Evolutionary conservation across 1,140 invertebrate species (phyloP).

Genomic region (Diabrotica undecimpunctata): DNA sequence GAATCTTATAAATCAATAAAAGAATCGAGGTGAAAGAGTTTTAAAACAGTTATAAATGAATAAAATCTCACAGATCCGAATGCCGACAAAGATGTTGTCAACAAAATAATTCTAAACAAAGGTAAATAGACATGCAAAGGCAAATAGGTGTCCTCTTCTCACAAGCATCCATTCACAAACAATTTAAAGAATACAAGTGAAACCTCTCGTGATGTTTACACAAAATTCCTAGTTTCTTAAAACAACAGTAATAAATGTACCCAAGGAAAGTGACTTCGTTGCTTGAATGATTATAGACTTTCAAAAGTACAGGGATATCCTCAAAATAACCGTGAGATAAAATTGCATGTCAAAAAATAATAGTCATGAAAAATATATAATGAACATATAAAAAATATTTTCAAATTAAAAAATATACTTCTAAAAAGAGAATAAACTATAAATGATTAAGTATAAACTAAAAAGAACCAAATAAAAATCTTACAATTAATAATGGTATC

Average conservation of each 20-base stretch:
- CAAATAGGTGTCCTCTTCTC: neutral
- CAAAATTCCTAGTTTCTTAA: neutral
- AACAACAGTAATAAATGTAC: conserved; percentile 2
- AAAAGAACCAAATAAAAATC: too few relatives aligned
- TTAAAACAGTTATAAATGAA: conserved; percentile 1
- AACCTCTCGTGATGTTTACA: neutral
- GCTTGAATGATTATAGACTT: neutral
- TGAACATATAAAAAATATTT: too few relatives aligned
- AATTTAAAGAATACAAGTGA: conserved; percentile 3
- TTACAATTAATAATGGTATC: too few relatives aligned
- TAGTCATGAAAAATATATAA: too few relatives aligned
- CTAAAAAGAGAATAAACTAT: too few relatives aligned
- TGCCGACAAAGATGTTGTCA: conserved; percentile 1
- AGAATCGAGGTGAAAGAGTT: neutral
- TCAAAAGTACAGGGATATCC: too few relatives aligned
- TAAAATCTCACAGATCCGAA: neutral
- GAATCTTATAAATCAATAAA: conserved; percentile 3
- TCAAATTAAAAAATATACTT: too few relatives aligned
- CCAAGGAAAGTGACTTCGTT: neutral
- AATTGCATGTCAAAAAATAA: too few relatives aligned
- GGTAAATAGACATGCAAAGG: neutral
- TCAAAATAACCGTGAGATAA: too few relatives aligned
- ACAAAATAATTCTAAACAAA: conserved; percentile 1
- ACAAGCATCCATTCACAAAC: neutral
- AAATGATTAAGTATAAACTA: too few relatives aligned